Evolutionary conservation across 2,888 invertebrate species (phyloP), one percentile per base, ranked within the genome.

Genomic region (Ceraclea dissimilis): DNA sequence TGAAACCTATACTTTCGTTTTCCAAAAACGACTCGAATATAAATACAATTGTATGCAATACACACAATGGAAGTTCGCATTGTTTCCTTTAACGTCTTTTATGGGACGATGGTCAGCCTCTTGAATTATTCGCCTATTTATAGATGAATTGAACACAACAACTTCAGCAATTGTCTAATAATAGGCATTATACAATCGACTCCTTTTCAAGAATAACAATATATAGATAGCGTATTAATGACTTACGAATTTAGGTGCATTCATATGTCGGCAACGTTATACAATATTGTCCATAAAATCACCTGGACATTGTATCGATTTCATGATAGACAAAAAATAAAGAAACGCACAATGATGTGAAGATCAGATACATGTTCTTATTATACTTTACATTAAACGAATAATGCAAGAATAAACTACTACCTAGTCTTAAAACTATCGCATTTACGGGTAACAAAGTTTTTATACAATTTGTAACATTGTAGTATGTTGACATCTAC

Each of bases 61-160:
- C 26, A 26, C 43, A 43, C 43, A 43, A 43, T 43, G 17, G 43
- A 43, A 17, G 16, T 17, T 43, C 43, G 17, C 43, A 43, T 43
- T 43, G 43, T 43, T 43, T 43, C 43, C 43, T 26, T n/a, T 48
- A 34, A 49, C 47, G 19, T n/a, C 53, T 39, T 49, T 49, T 54
- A 49, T 54, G 19, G 47, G 39, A 17, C 18, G 48, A 54, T 50
- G 54, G 33, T 52, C 49, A 44, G 44, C 58, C 58, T 51, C 58
- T 34, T 13, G 58, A 57, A 60, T 60, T 60, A 60, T 54, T 31
- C 56, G 60, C 56, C 58, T 51, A 59, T 60, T 60, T 60, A 60
- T 58, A 51, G 58, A 49, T 46, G 49, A 60, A 56, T 60, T 56
- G 56, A 33, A 47, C 39, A 60, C 57, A 52, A 57, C 55, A 43